Base-by-base conservation (phyloP, 1,140 invertebrate genomes). In the Philaenus spumarius region DNA sequence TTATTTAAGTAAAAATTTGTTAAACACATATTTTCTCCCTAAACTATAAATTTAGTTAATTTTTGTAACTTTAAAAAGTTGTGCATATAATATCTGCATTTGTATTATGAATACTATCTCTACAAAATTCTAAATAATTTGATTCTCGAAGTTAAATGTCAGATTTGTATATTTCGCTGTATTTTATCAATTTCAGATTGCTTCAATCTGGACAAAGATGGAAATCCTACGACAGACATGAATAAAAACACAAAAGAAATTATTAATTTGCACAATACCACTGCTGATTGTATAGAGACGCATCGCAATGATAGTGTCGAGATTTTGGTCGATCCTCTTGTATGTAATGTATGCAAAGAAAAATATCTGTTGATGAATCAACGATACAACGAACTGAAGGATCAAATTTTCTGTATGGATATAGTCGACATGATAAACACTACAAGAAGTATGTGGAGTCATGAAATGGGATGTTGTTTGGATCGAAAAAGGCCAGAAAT, bases 341-440 rank as follows among this genome's bases (percentile, higher is more conserved):
- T 66, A 17, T 66, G 64, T 47, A 2, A 19, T 1, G 45, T 56
- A 26, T 65, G 64, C 35, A 57, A 55, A 57, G 22, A 51, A 26
- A 19, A 45, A 17, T 66, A 66, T 37, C 12, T 37, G 1, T 42
- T 55, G 1, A 57, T 66, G 39, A 66, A 57, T 14, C 17, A 56
- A 40, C 58, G 46, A 22, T 66, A 66, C 37, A 59, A 62, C 15
- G 22, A 1, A 2, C 26, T 62, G n/a, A 64, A 62, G 60, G 43
- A 58, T 19, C 30, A 39, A 34, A 55, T 26, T 39, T 60, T 65
- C 60, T 65, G 64, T 45, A 65, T 65, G 64, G 64, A 65, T 23
- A 55, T 65, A 11, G 56, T 63, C 14, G 64, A 65, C 50, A 42
- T 63, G 47, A 56, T 63, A 50, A 63, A 63, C 34, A 43, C 35